Evolutionary conservation across 2,797 vertebrate genomes (phyloP).

Genomic region (Carapus acus): DNA sequence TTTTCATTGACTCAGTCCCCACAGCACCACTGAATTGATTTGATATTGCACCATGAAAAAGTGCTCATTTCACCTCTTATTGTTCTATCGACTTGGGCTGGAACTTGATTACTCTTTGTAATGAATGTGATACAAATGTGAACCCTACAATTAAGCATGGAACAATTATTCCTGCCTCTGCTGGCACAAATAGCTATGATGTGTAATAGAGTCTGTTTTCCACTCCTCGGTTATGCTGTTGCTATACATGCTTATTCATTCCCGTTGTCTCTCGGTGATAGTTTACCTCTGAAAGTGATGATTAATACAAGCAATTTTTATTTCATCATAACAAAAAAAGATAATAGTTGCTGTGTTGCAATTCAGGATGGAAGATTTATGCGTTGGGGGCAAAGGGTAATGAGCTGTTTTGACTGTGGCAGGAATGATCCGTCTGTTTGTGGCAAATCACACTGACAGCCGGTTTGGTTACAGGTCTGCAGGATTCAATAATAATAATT

Average conservation of each 20-base stretch:
- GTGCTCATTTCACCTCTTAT: neutral
- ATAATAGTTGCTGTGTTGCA: neutral
- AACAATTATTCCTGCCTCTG: neutral
- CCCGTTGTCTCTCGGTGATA: too few relatives aligned
- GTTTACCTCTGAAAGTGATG: too few relatives aligned
- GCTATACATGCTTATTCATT: neutral
- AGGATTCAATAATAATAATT: conserved; percentile 40
- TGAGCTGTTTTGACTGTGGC: conserved; percentile 1
- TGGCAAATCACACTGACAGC: conserved; percentile 28
- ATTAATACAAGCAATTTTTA: too few relatives aligned
- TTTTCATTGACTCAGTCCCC: neutral
- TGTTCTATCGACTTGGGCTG: neutral
- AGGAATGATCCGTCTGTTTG: conserved; percentile 3
- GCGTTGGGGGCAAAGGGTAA: conserved; percentile 1
- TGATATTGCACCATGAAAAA: neutral
- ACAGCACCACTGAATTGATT: neutral
- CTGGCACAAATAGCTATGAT: too few relatives aligned
- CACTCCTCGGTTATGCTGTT: too few relatives aligned
- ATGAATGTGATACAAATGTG: neutral
- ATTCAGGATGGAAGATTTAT: neutral
- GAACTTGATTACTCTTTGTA: neutral
- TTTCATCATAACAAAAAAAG: too few relatives aligned
- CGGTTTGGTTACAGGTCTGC: conserved; percentile 7
- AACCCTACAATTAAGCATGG: neutral
- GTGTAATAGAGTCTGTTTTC: neutral